Percentiles rank a stretch among this genome's conserved stretches.
Evolutionary conservation across 2,797 vertebrate genomes (phyloP).

Genomic region (Bradypodion ventrale): DNA sequence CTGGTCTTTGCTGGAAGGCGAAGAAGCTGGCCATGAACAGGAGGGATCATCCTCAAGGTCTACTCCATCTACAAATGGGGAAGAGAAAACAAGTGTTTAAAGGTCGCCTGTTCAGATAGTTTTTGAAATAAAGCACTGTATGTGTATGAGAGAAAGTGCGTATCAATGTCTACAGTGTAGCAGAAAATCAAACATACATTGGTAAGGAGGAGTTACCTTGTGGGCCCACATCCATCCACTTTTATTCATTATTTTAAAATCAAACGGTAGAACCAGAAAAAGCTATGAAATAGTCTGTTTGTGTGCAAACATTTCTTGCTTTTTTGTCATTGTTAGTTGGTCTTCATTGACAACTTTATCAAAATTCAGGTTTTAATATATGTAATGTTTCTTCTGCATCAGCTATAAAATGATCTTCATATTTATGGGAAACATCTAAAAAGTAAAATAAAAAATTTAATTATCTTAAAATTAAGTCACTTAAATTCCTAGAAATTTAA

Average conservation of each 20-base stretch:
- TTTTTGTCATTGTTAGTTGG: constrained; percentile 72
- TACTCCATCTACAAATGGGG: constrained; percentile 85
- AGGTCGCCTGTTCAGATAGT: background rate
- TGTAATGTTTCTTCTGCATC: constrained; percentile 78
- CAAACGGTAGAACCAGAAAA: constrained; percentile 67
- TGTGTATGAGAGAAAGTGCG: rapidly evolving
- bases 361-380: constrained; percentile 80
- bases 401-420: constrained; percentile 75
- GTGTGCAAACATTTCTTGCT: constrained; percentile 75
- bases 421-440: constrained; percentile 72
- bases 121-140: background rate
- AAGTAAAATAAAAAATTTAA: constrained; percentile 66
- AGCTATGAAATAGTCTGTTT: constrained; percentile 71
- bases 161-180: too few relatives aligned
- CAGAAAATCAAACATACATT: too few relatives aligned
- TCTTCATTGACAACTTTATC: constrained; percentile 78
- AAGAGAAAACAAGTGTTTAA: constrained; percentile 53
- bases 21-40: constrained; percentile 97
- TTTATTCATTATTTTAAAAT: constrained; percentile 68
- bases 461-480: constrained; percentile 74
- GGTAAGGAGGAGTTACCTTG: constrained; percentile 19
- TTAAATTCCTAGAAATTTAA: constrained; percentile 71
- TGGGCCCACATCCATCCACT: constrained; percentile 47
- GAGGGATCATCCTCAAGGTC: constrained; percentile 97
- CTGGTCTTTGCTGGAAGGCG: constrained; percentile 98